Evolutionary conservation across 2,888 invertebrate species (phyloP).

Genomic region (Napeogenes sylphis): DNA sequence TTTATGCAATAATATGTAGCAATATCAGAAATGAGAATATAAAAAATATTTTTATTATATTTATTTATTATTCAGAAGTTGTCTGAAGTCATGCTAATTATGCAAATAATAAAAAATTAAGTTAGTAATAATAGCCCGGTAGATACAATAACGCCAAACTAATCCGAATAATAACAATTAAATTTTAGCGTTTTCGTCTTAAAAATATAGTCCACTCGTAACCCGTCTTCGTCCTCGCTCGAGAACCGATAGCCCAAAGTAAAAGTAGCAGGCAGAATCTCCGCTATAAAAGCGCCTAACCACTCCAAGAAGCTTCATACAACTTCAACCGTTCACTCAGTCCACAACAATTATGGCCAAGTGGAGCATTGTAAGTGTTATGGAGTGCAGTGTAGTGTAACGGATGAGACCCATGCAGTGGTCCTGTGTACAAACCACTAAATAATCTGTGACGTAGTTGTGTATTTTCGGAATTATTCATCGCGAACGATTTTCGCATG

Average conservation of each 20-base stretch:
- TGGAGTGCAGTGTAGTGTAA: constrained; percentile 63
- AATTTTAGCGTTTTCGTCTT: constrained; percentile 11
- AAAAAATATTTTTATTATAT: too few relatives aligned
- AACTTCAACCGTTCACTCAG: constrained; percentile 52
- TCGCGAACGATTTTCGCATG: not conserved
- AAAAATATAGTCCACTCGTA: constrained; percentile 56
- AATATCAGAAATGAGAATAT: not conserved
- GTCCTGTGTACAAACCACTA: not conserved
- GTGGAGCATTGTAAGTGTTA: constrained; percentile 70
- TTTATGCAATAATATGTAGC: not conserved
- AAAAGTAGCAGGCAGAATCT: constrained; percentile 68
- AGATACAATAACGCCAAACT: not conserved
- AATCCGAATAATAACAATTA: constrained; percentile 15
- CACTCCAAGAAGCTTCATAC: constrained; percentile 54
- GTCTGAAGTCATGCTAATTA: too few relatives aligned
- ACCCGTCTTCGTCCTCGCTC: constrained; percentile 62
- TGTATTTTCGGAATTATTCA: constrained; percentile 4
- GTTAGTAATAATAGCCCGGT: not conserved
- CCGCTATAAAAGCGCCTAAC: constrained; percentile 62
- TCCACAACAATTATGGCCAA: constrained; percentile 60
- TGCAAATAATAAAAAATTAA: too few relatives aligned
- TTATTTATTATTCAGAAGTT: too few relatives aligned
- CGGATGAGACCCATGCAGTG: constrained; percentile 13
- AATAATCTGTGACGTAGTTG: not conserved
- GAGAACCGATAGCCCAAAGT: constrained; percentile 54